Conservation (phyloP, 2,888 invertebrate genomes). For the Ditula angustiorana region DNA sequence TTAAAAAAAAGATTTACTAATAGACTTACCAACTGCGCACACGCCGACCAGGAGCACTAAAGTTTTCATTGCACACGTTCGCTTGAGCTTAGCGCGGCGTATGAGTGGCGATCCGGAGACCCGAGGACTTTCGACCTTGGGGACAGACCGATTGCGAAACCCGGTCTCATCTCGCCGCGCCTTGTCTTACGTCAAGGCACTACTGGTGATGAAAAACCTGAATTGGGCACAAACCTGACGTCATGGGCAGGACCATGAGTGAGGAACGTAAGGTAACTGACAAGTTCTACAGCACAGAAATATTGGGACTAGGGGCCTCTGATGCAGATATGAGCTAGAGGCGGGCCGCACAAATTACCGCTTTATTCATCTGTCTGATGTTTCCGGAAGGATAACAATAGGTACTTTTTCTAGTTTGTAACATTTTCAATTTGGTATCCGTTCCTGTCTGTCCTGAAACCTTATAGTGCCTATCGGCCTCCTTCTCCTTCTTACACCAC, state of each 20-base stretch:
- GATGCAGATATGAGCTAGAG: no score
- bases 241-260: background rate
- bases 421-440: no score
- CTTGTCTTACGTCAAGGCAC: conserved; percentile 56
- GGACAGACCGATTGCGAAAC: conserved; percentile 71
- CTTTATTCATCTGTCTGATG: no score
- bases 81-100: conserved; percentile 63
- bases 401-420: no score
- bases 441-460: no score
- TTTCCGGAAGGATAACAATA: no score
- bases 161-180: conserved; percentile 60
- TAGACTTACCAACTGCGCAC: conserved; percentile 72
- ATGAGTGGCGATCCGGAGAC: conserved; percentile 60
- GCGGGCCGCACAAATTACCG: no score
- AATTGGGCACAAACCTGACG: background rate
- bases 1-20: background rate
- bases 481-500: no score
- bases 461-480: no score
- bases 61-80: conserved; percentile 65
- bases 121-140: conserved; percentile 67
- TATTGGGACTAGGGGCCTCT: no score
- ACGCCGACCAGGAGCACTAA: conserved; percentile 69
- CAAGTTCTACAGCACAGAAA: no score
- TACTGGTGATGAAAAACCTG: conserved; percentile 16
- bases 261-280: no score